Evolutionary conservation across 2,888 invertebrate genomes (phyloP), one percentile per base, ranked within the genome.

Genomic region (Pollenia griseotomentosa): DNA sequence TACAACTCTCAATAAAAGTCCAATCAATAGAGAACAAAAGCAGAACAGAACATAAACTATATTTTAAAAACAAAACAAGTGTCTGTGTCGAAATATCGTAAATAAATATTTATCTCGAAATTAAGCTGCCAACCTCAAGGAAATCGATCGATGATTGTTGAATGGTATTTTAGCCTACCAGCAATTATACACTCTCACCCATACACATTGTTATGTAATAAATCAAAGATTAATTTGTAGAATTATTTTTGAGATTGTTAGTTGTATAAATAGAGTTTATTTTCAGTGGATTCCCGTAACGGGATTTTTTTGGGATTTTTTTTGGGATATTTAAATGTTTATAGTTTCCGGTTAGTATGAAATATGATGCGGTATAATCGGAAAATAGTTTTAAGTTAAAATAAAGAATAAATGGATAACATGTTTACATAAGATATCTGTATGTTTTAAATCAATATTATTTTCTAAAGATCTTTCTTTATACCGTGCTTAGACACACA

Each of bases 211-310:
- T 33, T 57, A 42, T 40, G 12, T 14, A n/a, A 74, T 61, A 74
- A 74, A 61, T 74, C 74, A 74, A 61, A 61, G 48, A 61, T 51
- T 61, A 61, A 74, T 74, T 59, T 74, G 59, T 46, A 4, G 16
- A 57, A 73, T 23, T 33, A 11, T 12, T n/a, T 70, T 42, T 16
- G 1, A 33, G 11, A 11, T 53, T 11, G 7, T 2, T 42, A 16
- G 40, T 3, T 42, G 16, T 40, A 42, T 6, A 33, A 33, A 6
- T 33, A 33, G 33, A 33, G 33, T 33, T 33, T 33, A 5, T 33
- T 33, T 33, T 6, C 33, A 23, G 33, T 6, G 33, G 33, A 33
- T 33, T 33, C 6, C 33, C 33, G 6, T 33, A 33, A 33, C 6
- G 6, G 33, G 0, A 33, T 33, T 33, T 23, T 33, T 6, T 6